Base-by-base conservation (phyloP, 2,888 invertebrate genomes). In the Amphimallon solstitiale region DNA sequence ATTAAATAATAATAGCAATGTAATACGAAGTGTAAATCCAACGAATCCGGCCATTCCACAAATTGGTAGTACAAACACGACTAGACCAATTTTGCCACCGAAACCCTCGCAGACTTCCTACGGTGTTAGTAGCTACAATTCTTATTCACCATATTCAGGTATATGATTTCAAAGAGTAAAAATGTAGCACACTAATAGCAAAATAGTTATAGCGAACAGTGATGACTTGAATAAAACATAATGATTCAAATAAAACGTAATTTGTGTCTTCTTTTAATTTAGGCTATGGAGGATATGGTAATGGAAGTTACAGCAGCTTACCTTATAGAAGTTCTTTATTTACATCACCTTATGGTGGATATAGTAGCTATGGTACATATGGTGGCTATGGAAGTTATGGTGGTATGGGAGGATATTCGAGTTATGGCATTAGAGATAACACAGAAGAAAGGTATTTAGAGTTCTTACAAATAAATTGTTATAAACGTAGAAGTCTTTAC, bases 381-480 rank as follows among this genome's bases (percentile, higher is more conserved):
- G 74, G 78, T 46, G 74, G 75, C 29, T 81, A 79, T 60, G 79
- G 78, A 12, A 73, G 71, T 43, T 77, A 75, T 61, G 74, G 71
- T 4, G 73, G 74, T 3, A 76, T 76, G 63, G 75, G 76, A 19
- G 75, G 52, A 15, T 65, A 60, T 63, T 78, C 80, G 12, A 83
- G 83, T 81, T 83, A 85, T 78, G 77, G 77, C 69, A 74, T 77
- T 7, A 80, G 82, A 70, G 84, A 85, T 68, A 88, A 90, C 77
- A 84, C 86, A 66, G 90, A 90, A 81, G 87, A 86, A 80, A 86
- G 90, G 86, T 89, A 77, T 35, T 9, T 1, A 23, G 15, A 48
- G 2, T 21, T n/a, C 15, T 52, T 23, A 35, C 19, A 48, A n/a
- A n/a, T n/a, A n/a, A n/a, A 23, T 35, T 65, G 43, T 14, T n/a